Evolutionary conservation across 2,113 vertebrate genomes (phyloP).

Genomic region (Dolichallabes microphthalmus): DNA sequence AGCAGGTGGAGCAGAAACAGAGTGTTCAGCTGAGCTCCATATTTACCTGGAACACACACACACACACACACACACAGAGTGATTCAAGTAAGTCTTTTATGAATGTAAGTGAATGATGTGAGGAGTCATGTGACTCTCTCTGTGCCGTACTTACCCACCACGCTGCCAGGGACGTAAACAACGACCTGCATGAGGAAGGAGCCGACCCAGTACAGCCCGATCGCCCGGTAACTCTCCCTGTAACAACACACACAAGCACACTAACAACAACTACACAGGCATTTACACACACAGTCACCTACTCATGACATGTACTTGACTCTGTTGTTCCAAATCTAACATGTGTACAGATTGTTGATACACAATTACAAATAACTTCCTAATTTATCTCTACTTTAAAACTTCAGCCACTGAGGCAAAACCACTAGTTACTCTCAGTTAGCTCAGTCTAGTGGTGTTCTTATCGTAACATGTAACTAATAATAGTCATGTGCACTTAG

Average conservation of each 20-base stretch:
- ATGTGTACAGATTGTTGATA: neutral
- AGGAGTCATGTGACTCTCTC: neutral
- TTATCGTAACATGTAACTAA: neutral
- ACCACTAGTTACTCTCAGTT: no score
- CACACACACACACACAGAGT: constrained; percentile 4
- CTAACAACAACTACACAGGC: neutral
- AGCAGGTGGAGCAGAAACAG: constrained; percentile 80
- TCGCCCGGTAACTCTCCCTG: constrained; percentile 87
- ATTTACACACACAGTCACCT: neutral
- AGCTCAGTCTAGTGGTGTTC: no score
- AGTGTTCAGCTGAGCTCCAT: constrained; percentile 76
- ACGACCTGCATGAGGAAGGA: constrained; percentile 87
- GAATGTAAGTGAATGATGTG: neutral
- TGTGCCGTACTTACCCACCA: constrained; percentile 81
- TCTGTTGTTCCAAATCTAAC: neutral
- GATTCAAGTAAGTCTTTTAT: neutral
- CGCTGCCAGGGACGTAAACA: constrained; percentile 91
- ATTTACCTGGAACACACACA: constrained; percentile 79
- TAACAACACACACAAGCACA: constrained; percentile 19
- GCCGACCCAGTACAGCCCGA: constrained; percentile 92
- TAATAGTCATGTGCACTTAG: neutral
- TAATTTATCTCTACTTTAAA: neutral
- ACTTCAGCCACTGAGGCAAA: neutral
- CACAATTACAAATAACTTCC: neutral
- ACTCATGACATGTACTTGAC: neutral